phyloP scores from a whole-genome alignment of 92 coral and sea anemone species.

The Bergia puertoricense region DNA sequence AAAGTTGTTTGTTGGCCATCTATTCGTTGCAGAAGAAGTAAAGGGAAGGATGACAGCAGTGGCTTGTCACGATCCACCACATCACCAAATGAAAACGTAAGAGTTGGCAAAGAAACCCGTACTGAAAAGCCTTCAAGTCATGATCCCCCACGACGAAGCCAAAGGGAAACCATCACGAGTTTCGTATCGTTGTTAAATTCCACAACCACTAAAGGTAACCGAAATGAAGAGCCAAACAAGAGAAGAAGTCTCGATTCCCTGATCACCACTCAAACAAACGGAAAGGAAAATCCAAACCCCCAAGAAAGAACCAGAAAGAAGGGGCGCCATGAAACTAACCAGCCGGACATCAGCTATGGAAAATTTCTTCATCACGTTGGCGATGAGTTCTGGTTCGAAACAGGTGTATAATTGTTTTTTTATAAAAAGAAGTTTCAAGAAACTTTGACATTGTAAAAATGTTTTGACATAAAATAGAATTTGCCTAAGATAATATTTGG shows the following conservation, averaged over 20 bases:
- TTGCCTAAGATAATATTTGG: neutral
- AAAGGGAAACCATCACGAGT: conserved; percentile 15
- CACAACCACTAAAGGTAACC: neutral
- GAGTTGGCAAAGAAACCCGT: neutral
- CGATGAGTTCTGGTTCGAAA: conserved; percentile 10
- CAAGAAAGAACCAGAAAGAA: conserved; percentile 31
- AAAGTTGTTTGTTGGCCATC: conserved; percentile 59
- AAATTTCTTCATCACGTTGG: conserved; percentile 10
- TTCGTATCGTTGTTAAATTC: conserved; percentile 19
- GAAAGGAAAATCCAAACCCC: neutral
- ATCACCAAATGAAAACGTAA: neutral
- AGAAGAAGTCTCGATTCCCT: conserved; percentile 24
- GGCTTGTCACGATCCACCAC: neutral
- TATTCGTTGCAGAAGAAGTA: conserved; percentile 4
- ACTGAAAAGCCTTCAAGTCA: neutral
- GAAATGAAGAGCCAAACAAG: neutral
- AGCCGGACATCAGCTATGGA: neutral
- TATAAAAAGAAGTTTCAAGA: neutral
- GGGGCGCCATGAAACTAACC: neutral
- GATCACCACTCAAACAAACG: neutral
- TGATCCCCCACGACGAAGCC: neutral
- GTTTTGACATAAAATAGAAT: neutral
- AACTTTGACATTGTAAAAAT: neutral
- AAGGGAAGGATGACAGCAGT: neutral
- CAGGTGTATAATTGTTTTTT: neutral